Conservation (phyloP, 2,113 vertebrate genomes). For the Dendrocopos noguchii region DNA sequence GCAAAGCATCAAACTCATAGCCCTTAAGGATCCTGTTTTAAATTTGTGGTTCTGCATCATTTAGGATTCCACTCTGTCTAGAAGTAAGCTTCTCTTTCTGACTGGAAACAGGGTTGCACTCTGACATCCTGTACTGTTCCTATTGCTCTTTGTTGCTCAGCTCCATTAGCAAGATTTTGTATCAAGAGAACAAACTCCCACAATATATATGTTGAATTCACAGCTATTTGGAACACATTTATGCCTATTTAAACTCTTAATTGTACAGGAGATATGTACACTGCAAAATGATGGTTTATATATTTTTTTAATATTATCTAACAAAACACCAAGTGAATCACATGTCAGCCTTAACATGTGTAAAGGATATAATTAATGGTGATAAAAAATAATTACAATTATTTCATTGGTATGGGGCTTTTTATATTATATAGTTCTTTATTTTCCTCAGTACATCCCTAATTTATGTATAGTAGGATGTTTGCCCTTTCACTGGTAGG, state of each 20-base stretch:
- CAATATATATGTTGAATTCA: background rate
- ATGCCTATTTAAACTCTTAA: background rate
- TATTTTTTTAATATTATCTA: background rate
- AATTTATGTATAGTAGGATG: background rate
- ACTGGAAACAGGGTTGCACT: background rate
- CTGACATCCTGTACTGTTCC: background rate
- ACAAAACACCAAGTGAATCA: constrained; percentile 2
- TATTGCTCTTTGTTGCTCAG: background rate
- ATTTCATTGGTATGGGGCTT: background rate
- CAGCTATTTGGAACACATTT: background rate
- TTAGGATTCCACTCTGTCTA: background rate
- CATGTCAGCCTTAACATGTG: background rate
- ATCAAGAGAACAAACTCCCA: background rate
- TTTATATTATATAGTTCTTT: background rate
- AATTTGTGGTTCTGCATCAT: background rate
- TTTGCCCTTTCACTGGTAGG: background rate
- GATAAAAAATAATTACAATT: background rate
- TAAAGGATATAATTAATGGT: background rate
- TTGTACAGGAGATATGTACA: background rate
- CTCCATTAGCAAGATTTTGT: background rate
- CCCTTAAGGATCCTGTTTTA: background rate
- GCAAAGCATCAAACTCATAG: background rate
- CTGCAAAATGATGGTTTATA: background rate
- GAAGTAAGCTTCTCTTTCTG: background rate
- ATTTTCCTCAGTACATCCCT: background rate